Evolutionary conservation across 2,888 invertebrate species (phyloP), one percentile per base, ranked within the genome.

Genomic region (Enchytraeus crypticus): DNA sequence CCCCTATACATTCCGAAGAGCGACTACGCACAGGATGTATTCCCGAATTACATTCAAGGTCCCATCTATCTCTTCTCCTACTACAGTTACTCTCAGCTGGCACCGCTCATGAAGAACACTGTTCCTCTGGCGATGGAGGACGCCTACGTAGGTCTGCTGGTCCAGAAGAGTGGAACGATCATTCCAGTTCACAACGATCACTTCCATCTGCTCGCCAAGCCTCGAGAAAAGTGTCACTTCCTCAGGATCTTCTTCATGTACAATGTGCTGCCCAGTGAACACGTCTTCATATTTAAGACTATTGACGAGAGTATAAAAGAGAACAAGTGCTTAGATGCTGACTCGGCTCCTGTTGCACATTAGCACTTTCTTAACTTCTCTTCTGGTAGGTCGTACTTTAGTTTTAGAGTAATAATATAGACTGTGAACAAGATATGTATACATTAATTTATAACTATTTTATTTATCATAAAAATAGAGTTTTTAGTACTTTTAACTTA

Each of bases 1-100:
- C 66, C 66, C 2, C 32, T 34, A 26, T 69, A 64, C 51, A 66
- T 68, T 4, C 27, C 62, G 1, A 18, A 45, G 23, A 26, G 30
- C 0, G 66, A 65, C 51, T 70, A 55, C 47, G 46, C 34, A 8
- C 32, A 33, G 26, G 45, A 62, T 5, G 43, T 54, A 18, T 70
- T 66, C 55, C 70, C 70, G 1, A 64, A 68, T 54, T 23, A 65
- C 23, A 69, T 70, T 32, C 49, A 65, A 30, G 65, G 63, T 18
- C 70, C 70, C 5, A 62, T 64, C 14, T 70, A 67, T 57, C 49
- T 70, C 23, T 66, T 70, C 56, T 64, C 62, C 32, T 49, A 29
- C 18, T 64, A 66, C 54, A 54, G 57, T n/a, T 46, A 62, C 14
- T 26, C 45, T 5, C 49, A 29, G 38, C 26, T 57, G 51, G n/a